A percentile compares a stretch with the other conserved stretches of the same genome.
These are phyloP conservation scores for Cosmopolites sordidus DNA, from an alignment of 2,888 invertebrate genomes.

Conservation along the genomic window DNA sequence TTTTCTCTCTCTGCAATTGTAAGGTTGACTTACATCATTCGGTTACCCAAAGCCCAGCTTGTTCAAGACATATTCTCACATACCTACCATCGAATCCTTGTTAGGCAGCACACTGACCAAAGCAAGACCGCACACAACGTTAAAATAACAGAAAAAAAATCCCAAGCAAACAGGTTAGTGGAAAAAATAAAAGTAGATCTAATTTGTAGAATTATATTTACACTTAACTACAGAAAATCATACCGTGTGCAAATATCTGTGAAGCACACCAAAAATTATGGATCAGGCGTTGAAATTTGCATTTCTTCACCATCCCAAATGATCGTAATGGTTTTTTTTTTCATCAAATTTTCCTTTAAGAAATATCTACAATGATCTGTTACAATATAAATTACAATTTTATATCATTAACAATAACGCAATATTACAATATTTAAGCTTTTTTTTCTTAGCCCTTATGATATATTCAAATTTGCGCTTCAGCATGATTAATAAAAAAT, in stretches of 20 bases:
- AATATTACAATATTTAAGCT: slow-evolving; percentile 27
- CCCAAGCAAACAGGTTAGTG: slow-evolving; percentile 13
- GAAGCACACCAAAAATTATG: slow-evolving; percentile 18
- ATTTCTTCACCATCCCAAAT: too few species aligned
- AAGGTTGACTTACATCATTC: too few species aligned
- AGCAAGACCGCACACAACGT: too few species aligned
- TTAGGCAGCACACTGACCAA: too few species aligned
- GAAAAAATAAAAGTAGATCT: slow-evolving; percentile 25
- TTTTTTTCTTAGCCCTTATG: background rate
- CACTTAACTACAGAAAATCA: slow-evolving; percentile 25
- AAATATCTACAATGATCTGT: slow-evolving; percentile 18
- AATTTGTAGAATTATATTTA: slow-evolving; percentile 28
- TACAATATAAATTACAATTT: slow-evolving; percentile 27
- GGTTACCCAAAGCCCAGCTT: too few species aligned
- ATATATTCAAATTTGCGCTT: too few species aligned
- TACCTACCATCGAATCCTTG: too few species aligned
- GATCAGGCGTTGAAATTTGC: background rate
- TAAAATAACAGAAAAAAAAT: background rate
- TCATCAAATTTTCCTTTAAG: slow-evolving; percentile 6
- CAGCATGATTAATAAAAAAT: too few species aligned
- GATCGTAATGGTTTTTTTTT: too few species aligned
- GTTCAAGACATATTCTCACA: too few species aligned
- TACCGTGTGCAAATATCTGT: slow-evolving; percentile 22
- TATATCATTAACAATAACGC: slow-evolving; percentile 24
- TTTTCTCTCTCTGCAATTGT: too few species aligned